phyloP scores from a whole-genome alignment of 2,797 vertebrate species.

The Hydrocynus forskahlii region DNA sequence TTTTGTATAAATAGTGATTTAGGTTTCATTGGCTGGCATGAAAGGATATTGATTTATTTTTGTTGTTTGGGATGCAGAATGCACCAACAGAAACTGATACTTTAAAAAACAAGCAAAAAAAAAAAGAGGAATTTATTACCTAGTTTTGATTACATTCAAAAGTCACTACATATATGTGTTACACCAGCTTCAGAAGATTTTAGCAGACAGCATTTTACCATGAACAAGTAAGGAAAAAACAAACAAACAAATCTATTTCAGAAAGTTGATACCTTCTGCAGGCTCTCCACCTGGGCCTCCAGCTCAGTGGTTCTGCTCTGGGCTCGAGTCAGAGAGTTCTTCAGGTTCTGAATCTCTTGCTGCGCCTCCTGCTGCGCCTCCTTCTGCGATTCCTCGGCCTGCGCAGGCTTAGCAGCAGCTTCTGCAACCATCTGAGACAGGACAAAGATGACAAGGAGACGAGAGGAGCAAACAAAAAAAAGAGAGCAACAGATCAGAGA shows the following conservation, averaged over 20 bases:
- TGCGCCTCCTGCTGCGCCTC: constrained; percentile 85
- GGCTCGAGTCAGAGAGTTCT: constrained; percentile 82
- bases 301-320: constrained; percentile 79
- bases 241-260: not conserved
- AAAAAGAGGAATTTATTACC: no score
- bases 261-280: constrained; percentile 83
- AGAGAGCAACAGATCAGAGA: not conserved
- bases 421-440: constrained; percentile 79
- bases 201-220: no score
- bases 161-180: no score
- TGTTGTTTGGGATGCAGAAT: no score
- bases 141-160: no score
- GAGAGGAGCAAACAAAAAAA: not conserved
- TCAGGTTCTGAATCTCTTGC: constrained; percentile 88
- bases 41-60: no score
- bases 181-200: no score
- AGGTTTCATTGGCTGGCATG: no score
- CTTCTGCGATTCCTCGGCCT: constrained; percentile 85
- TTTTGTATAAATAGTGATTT: no score
- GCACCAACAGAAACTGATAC: no score
- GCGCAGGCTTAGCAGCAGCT: constrained; percentile 80
- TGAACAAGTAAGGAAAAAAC: not conserved
- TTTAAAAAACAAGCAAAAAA: no score
- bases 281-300: constrained; percentile 86
- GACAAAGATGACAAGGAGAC: not conserved